Percentiles rank a stretch among this genome's conserved stretches.
Conservation (phyloP, 92 coral and sea anemone genomes). For the Phymanthus crucifer region DNA sequence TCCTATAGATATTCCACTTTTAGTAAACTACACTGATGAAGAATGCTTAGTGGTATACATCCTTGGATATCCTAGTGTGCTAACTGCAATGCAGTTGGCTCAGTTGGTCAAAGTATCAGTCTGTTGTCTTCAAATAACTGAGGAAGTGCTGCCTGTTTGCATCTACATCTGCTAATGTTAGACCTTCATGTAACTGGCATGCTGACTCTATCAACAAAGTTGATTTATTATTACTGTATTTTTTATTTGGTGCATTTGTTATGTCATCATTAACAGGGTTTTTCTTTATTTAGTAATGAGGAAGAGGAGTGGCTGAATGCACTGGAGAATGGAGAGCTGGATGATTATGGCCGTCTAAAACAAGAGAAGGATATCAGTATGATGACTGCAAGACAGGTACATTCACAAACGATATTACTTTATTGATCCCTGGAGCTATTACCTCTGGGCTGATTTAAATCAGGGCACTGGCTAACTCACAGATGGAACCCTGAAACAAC, state of each 20-base stretch:
- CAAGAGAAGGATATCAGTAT: slow-evolving; percentile 89
- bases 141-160: too few species aligned
- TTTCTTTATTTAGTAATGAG: slow-evolving; percentile 54
- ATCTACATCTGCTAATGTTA: too few species aligned
- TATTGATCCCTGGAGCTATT: background rate
- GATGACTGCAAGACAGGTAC: slow-evolving; percentile 99
- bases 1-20: background rate
- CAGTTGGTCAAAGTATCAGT: too few species aligned
- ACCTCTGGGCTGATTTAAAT: background rate
- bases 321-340: slow-evolving; percentile 93
- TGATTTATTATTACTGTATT: too few species aligned
- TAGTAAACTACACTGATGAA: background rate
- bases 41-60: background rate
- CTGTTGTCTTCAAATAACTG: too few species aligned
- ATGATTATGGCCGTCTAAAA: slow-evolving; percentile 92
- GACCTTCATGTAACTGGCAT: too few species aligned
- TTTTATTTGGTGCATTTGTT: too few species aligned
- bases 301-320: slow-evolving; percentile 98
- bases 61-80: background rate
- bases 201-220: too few species aligned
- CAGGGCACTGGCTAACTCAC: background rate
- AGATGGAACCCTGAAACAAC: background rate
- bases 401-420: background rate
- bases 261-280: too few species aligned
- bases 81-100: too few species aligned